A percentile compares a stretch with the other conserved stretches of the same genome.
Evolutionary conservation across 1,140 invertebrate species (phyloP).

Genomic region (Eufriesea mexicana): DNA sequence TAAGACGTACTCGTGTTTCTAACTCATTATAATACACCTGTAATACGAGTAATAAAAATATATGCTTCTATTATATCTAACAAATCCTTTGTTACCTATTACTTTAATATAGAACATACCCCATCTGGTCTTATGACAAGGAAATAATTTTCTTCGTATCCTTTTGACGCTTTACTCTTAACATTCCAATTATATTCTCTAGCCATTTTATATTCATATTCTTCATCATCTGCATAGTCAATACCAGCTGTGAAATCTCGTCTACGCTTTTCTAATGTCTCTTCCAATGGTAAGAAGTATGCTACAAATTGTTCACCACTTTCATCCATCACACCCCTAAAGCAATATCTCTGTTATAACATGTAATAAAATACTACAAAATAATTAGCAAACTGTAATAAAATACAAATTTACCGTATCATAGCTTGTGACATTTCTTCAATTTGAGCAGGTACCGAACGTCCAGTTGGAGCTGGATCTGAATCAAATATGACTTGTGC

Average conservation of each 20-base stretch:
- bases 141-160: constrained; percentile 99
- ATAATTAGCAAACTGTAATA: not conserved
- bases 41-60: constrained; percentile 8
- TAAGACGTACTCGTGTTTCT: constrained; percentile 96
- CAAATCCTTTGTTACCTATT: not conserved
- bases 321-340: constrained; percentile 97
- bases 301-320: constrained; percentile 99
- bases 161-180: constrained; percentile 98
- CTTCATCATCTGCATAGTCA: constrained; percentile 95
- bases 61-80: not conserved
- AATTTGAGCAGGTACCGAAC: constrained; percentile 91
- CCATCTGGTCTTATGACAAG: constrained; percentile 95
- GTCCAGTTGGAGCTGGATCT: constrained; percentile 93
- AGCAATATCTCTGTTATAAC: constrained; percentile 54
- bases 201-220: constrained; percentile 97
- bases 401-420: constrained; percentile 88
- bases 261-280: constrained; percentile 94
- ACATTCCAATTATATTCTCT: constrained; percentile 99
- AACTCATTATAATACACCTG: constrained; percentile 97
- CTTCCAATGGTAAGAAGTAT: constrained; percentile 97
- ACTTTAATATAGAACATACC: constrained; percentile 72
- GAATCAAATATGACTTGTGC: constrained; percentile 99
- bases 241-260: constrained; percentile 89
- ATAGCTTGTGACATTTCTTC: constrained; percentile 99
- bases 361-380: not conserved